Evolutionary conservation across 2,888 invertebrate species (phyloP), one percentile per base, ranked within the genome.

Genomic region (Frankliniella fusca): DNA sequence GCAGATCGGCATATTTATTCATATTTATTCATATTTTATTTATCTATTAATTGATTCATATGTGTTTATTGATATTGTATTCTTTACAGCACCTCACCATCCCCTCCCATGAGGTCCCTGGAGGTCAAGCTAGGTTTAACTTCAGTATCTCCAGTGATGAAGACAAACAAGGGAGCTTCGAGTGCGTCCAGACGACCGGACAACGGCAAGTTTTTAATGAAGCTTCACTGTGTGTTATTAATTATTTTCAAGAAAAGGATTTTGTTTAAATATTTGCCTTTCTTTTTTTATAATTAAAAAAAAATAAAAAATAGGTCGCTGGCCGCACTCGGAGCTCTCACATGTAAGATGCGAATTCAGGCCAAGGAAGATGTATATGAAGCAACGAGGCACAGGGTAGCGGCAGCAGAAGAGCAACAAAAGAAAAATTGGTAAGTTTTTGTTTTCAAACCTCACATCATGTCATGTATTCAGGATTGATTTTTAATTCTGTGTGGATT

Each of bases 321-420:
- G 88, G 94, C 94, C 89, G 93, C 93, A 86, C 92, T 97, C 89
- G 98, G 97, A 85, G 92, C 94, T 85, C 91, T 98, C 89, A 93
- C 94, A 86, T 92, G 94, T 88, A 95, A 95, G 88, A 94, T 98
- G 92, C 93, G 96, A 85, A 94, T 98, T 86, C 95, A 95, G 88
- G 98, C 98, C 86, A 97, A 96, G 87, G 97, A 97, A 87, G 97
- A 98, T 91, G 95, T 97, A 83, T 98, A 97, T 90, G 96, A 96
- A 89, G 93, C 94, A 86, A 98, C 98, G 85, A 92, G 94, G 89
- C 93, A 95, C 88, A 93, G 95, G 87, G 96, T 98, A 95, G 95
- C 95, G 87, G 93, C 93, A 87, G 95, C 94, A 85, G 96, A 97
- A 88, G 95, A 97, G 88, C 95, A 94, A 89, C 95, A 94, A 89